phyloP scores from a whole-genome alignment of 64 coral and sea anemone species.

The Montipora capricornis region DNA sequence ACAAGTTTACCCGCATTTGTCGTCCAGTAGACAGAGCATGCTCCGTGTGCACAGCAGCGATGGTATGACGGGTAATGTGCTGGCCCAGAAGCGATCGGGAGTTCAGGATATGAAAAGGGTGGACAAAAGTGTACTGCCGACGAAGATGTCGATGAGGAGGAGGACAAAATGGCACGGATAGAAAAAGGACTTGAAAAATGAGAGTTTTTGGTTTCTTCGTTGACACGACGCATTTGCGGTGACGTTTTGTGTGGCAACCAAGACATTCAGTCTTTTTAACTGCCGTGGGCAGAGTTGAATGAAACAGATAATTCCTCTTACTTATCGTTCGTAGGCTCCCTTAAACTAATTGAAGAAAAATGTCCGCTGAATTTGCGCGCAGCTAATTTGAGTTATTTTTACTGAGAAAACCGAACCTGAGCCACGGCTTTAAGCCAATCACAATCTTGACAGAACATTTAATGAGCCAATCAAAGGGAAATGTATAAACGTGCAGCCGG shows the following conservation, averaged over 20 bases:
- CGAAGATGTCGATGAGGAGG: constrained; percentile 5
- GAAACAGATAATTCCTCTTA: neutral
- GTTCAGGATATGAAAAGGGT: neutral
- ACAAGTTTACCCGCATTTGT: neutral
- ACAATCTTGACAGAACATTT: too few relatives aligned
- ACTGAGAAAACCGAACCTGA: too few relatives aligned
- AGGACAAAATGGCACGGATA: constrained; percentile 38
- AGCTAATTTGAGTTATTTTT: neutral
- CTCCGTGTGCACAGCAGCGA: constrained; percentile 38
- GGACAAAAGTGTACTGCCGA: neutral
- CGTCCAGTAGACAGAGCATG: constrained; percentile 14
- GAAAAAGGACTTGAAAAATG: constrained; percentile 42
- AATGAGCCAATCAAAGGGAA: too few relatives aligned
- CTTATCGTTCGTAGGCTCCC: too few relatives aligned
- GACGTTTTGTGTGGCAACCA: neutral
- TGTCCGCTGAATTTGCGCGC: neutral
- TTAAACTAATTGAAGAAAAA: neutral
- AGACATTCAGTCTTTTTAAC: neutral
- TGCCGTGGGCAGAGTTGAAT: neutral
- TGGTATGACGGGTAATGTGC: neutral
- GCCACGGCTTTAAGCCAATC: too few relatives aligned
- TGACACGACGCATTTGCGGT: neutral
- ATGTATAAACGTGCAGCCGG: too few relatives aligned
- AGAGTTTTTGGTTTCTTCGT: neutral
- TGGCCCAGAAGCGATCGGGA: neutral